These are phyloP conservation scores for Physella acuta DNA, from an alignment of 1,140 invertebrate species.

Conservation along the genomic window DNA sequence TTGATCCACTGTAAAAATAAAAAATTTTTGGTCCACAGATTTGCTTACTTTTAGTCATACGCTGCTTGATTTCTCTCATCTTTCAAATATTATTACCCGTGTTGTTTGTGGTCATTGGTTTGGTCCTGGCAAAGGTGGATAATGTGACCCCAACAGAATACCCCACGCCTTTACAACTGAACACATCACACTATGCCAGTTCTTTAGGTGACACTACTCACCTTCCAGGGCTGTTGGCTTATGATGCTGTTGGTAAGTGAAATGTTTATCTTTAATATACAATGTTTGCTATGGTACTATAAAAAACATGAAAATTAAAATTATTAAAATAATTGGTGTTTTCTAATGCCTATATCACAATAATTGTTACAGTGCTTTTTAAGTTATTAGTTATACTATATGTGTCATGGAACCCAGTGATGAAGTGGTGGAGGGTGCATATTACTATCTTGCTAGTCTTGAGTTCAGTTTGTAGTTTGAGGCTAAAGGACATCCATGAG, in stretches of 20 bases:
- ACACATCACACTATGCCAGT: not conserved
- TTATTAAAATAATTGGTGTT: no score
- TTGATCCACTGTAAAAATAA: not conserved
- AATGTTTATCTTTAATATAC: no score
- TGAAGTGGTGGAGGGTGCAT: no score
- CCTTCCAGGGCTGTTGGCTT: conserved; percentile 25
- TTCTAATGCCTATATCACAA: no score
- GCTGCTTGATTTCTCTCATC: conserved; percentile 40
- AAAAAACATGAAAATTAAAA: no score
- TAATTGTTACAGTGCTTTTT: no score
- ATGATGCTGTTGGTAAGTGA: conserved; percentile 38
- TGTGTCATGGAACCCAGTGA: no score
- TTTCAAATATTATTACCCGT: conserved; percentile 48
- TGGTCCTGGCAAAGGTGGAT: conserved; percentile 37
- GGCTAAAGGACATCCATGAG: no score
- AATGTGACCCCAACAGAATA: not conserved
- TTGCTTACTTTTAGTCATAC: conserved; percentile 32
- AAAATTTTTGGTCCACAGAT: conserved; percentile 30
- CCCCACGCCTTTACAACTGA: conserved; percentile 23
- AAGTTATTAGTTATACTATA: no score
- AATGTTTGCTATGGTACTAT: no score
- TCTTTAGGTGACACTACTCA: not conserved
- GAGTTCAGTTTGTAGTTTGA: no score
- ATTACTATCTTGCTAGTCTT: no score
- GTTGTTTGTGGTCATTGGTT: conserved; percentile 41